These are phyloP conservation scores for Drosophila rellima DNA, from an alignment of 2,888 invertebrate species.

Conservation along the genomic window DNA sequence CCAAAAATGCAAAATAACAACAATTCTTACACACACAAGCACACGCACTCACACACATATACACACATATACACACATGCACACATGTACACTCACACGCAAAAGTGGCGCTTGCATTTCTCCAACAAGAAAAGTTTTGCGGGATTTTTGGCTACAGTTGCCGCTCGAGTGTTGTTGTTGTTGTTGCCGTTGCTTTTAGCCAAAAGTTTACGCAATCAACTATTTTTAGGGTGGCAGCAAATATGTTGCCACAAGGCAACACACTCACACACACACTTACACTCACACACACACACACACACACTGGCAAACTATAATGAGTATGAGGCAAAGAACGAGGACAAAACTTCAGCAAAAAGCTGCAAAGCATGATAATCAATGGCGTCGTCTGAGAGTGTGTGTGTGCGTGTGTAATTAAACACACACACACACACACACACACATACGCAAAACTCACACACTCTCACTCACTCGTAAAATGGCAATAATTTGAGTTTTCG, in stretches of 20 bases:
- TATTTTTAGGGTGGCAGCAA: slow-evolving; percentile 43
- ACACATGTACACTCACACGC: slow-evolving; percentile 16
- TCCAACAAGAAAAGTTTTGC: slow-evolving; percentile 37
- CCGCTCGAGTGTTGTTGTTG: slow-evolving; percentile 39
- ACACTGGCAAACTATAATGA: slow-evolving; percentile 29
- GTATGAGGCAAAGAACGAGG: slow-evolving; percentile 54
- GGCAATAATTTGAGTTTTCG: slow-evolving; percentile 59
- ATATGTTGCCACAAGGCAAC: slow-evolving; percentile 40
- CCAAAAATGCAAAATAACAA: slow-evolving; percentile 67
- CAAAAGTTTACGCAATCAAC: slow-evolving; percentile 72
- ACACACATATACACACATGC: slow-evolving; percentile 15
- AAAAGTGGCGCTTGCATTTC: slow-evolving; percentile 31
- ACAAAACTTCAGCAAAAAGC: slow-evolving; percentile 61
- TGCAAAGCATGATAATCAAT: slow-evolving; percentile 67
- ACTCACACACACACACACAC: slow-evolving; percentile 14
- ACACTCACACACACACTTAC: too few relatives aligned
- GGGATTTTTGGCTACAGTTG: slow-evolving; percentile 32
- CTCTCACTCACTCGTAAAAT: slow-evolving; percentile 14
- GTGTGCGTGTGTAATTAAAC: slow-evolving; percentile 13
- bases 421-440: slow-evolving; percentile 12
- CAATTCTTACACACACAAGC: slow-evolving; percentile 21
- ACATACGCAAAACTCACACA: background rate
- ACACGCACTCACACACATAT: slow-evolving; percentile 14
- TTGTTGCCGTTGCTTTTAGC: slow-evolving; percentile 56
- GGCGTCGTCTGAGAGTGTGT: slow-evolving; percentile 8